Evolutionary conservation across 2,113 vertebrate species (phyloP), one percentile per base, ranked within the genome.

Genomic region (Enhydra lutris): DNA sequence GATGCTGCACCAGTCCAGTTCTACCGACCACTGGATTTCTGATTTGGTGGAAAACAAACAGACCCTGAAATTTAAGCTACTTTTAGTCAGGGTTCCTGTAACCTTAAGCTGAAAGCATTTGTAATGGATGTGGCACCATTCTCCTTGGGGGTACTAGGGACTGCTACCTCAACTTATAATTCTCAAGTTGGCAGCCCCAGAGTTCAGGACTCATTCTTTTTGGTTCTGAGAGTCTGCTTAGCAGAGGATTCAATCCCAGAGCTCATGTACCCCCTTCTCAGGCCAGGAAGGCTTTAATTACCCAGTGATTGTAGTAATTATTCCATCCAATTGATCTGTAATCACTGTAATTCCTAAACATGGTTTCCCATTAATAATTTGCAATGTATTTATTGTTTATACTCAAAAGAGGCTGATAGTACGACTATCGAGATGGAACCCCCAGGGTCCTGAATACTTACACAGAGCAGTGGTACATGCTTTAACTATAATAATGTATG

Each of bases 271-370:
- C 71, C 82, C 31, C 55, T 26, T 52, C 17, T 42, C 47, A 65
- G 80, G 63, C 95, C 92, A 91, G 76, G 84, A 95, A 92, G 89
- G 71, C 81, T 91, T 95, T 93, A 96, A 97, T 97, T 86, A 98
- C 31, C 65, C 92, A 50, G 57, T 76, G 96, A 97, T 94, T 96
- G 96, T 61, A 67, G 89, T 87, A 97, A 97, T 97, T 96, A 97
- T 97, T 97, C 90, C 95, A 83, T 89, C 87, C 95, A 96, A 96
- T 97, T 97, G 97, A 96, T 97, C 34, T 10, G 92, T 96, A 96
- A 96, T 97, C 81, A 73, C 93, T 26, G 55, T 86, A 92, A 97
- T 97, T 97, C 94, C 73, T 95, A 92, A 95, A 94, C 59, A 79
- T 42, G 76, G 83, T n/a, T 96, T 95, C 57, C 91, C 94, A 94